A percentile compares a stretch with the other conserved stretches of the same genome.
Conservation (phyloP, 1,140 invertebrate species). For the Brachionus manjavacas region DNA sequence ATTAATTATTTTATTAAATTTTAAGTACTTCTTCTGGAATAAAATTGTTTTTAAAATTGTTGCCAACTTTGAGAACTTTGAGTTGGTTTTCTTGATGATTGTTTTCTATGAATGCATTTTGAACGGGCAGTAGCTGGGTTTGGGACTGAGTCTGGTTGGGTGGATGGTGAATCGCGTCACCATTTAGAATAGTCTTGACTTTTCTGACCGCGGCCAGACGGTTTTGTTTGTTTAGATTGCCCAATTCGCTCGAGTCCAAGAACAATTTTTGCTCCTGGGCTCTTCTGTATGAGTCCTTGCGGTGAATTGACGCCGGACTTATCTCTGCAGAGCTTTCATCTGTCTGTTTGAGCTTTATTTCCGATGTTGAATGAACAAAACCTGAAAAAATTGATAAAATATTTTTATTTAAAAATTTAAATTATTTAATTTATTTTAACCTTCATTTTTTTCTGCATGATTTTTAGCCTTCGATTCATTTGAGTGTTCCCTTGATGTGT, state of each 20-base stretch:
- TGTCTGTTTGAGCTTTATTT: slow-evolving; percentile 31
- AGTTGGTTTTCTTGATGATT: slow-evolving; percentile 11
- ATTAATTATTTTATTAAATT: not conserved
- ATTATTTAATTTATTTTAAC: not conserved
- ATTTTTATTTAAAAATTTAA: not conserved
- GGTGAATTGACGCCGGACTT: slow-evolving; percentile 27
- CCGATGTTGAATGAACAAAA: not conserved
- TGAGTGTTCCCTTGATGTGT: not conserved
- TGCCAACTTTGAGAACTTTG: slow-evolving; percentile 9
- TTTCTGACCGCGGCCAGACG: not conserved
- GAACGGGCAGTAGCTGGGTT: not conserved
- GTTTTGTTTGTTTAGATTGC: slow-evolving; percentile 15
- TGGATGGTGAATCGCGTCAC: not conserved
- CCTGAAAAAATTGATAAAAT: not conserved
- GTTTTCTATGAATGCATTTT: slow-evolving; percentile 14
- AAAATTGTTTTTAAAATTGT: slow-evolving; percentile 36
- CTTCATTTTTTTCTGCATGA: not conserved
- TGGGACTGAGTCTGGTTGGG: not conserved
- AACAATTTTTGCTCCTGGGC: slow-evolving; percentile 41
- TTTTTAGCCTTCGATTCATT: not conserved
- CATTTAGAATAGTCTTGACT: slow-evolving; percentile 29
- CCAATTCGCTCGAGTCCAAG: not conserved
- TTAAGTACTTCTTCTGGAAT: slow-evolving; percentile 1
- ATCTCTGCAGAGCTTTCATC: slow-evolving; percentile 24
- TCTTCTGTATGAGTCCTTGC: slow-evolving; percentile 34